Base-by-base conservation (phyloP, 2,113 vertebrate genomes). In the Puma concolor region DNA sequence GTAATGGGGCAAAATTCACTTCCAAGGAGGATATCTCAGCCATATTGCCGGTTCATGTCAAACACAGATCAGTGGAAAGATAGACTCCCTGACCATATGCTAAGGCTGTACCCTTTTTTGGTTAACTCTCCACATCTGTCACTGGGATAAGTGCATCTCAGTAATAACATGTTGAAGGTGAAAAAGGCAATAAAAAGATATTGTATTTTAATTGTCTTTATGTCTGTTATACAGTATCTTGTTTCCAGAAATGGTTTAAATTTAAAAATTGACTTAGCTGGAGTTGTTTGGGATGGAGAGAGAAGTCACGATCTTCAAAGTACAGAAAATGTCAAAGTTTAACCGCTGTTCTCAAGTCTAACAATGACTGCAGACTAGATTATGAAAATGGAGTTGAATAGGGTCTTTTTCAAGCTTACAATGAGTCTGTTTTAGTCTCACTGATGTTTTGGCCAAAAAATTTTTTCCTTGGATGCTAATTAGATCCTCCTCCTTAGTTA, bases 341-440 rank as follows among this genome's bases (percentile, higher is more conserved):
- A 97, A 93, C 71, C 60, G 54, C 72, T 52, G 33, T 83, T 94
- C 83, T 95, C n/a, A 36, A 86, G 64, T 87, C 84, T 85, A 86
- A 88, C 95, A 86, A 81, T 82, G 92, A 95, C 71, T 17, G 3
- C 50, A 72, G 94, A 91, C 79, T 94, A 57, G 72, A 91, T 83
- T 80, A 93, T 89, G 72, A 89, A 96, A 93, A 82, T 90, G 38
- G 72, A 93, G 33, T 89, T 97, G 91, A 97, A 96, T 94, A 79
- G 86, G 80, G 74, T 87, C 94, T 97, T 97, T 97, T 97, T 79
- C 48, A 94, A 77, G 38, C 80, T 82, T 67, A 97, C 95, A 98
- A 74, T 96, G 97, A 93, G 44, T 81, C 96, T 89, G 44, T 96
- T 97, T 97, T 67, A 82, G 44, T 81, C 79, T 95, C 92, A 91